These are phyloP conservation scores for Drosophila auraria DNA, from an alignment of 1,140 invertebrate genomes.

Conservation along the genomic window DNA sequence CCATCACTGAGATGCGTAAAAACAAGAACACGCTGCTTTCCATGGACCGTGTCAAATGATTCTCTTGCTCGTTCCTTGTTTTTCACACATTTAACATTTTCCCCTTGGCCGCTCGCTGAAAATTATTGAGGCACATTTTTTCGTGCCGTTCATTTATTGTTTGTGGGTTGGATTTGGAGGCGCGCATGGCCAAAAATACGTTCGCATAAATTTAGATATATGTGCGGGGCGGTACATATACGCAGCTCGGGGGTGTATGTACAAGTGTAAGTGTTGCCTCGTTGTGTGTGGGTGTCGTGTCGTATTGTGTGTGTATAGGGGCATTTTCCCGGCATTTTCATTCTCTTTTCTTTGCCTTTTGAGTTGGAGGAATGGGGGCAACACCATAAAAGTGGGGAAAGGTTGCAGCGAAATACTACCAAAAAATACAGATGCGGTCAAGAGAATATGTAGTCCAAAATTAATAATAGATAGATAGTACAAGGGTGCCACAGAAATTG, in stretches of 20 bases:
- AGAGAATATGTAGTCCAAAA: not conserved
- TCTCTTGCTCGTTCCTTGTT: conserved; percentile 1
- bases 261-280: conserved; percentile 12
- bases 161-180: conserved; percentile 26
- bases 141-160: conserved; percentile 17
- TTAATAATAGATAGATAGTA: not conserved
- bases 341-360: not conserved
- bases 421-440: not conserved
- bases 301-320: conserved; percentile 11
- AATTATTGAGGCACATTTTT: conserved; percentile 48
- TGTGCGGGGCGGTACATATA: conserved; percentile 22
- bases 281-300: conserved; percentile 11
- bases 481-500: not conserved
- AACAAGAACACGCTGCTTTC: conserved; percentile 34
- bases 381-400: not conserved
- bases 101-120: conserved; percentile 3
- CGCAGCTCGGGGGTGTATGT: conserved; percentile 3
- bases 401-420: not conserved
- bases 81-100: conserved; percentile 28
- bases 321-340: conserved; percentile 25
- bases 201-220: conserved; percentile 59
- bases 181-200: conserved; percentile 67
- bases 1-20: not conserved
- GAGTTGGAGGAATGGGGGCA: conserved; percentile 4
- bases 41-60: conserved; percentile 35